Percentiles rank a stretch among this genome's conserved stretches.
Conservation (phyloP, 2,797 vertebrate species). For the Enteromius paludinosus region DNA sequence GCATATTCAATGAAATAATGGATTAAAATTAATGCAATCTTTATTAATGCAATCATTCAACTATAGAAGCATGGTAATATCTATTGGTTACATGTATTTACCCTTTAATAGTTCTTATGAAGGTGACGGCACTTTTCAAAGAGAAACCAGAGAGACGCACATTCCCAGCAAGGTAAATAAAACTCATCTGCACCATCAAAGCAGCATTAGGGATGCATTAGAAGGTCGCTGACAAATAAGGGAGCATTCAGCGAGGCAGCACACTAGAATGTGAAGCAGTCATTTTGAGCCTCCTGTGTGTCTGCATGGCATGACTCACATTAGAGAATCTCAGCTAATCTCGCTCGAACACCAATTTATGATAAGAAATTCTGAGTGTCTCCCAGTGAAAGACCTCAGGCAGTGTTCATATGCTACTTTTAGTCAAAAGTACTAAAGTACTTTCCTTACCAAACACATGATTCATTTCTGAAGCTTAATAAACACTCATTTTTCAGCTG, state of each 20-base stretch:
- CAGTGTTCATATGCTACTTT: conserved; percentile 35
- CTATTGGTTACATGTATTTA: not conserved
- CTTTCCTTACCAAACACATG: conserved; percentile 38
- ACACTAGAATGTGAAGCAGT: not conserved
- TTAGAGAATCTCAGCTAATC: conserved; percentile 24
- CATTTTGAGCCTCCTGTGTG: not conserved
- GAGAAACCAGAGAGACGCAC: not conserved
- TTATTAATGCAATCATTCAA: not conserved
- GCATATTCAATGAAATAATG: not conserved
- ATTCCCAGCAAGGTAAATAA: not conserved
- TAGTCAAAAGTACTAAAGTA: conserved; percentile 22
- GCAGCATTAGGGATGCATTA: not conserved
- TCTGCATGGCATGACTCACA: conserved; percentile 18
- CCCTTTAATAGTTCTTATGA: not conserved
- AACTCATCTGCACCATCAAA: not conserved
- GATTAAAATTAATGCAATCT: not conserved
- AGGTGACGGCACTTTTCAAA: not conserved
- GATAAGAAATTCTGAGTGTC: conserved; percentile 29
- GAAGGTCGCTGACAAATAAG: not conserved
- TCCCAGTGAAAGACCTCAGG: conserved; percentile 43
- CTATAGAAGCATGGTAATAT: not conserved
- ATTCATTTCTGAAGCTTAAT: conserved; percentile 39
- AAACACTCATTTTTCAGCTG: conserved; percentile 32
- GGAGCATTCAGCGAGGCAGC: not conserved
- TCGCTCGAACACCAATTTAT: conserved; percentile 32